Base-by-base conservation (phyloP, 2,888 invertebrate genomes). In the Protophormia terraenovae region DNA sequence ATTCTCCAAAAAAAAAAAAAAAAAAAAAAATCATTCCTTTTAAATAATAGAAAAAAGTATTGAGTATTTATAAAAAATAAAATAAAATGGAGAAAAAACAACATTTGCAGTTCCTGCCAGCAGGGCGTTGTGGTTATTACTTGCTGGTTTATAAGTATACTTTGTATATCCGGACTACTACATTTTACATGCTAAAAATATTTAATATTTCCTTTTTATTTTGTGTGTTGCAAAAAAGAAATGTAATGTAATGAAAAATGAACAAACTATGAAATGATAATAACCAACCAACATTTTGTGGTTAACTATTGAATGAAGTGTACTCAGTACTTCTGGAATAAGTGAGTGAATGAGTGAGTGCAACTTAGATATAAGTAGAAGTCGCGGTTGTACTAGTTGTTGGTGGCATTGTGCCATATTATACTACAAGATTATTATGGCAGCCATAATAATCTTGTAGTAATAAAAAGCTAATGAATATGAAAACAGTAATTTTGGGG, bases 251-350 rank as follows among this genome's bases (percentile, higher is more conserved):
- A 80, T 35, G 35, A 73, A 53, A 55, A 71, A 62, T 38, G 78
- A 53, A 71, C 53, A 50, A 53, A 71, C 71, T 53, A 41, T 73
- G 47, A 72, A 66, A 72, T 83, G 66, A 58, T 77, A 58, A 73
- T 80, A 58, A 66, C 77, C 83, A 72, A 58, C 83, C 83, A 72
- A 58, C 83, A 72, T 83, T 72, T 77, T 77, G 82, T 55, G 78
- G 83, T 83, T 64, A 47, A 77, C 83, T 66, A 83, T 83, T 77
- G 83, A 72, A 66, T 66, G 73, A 73, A 80, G 80, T 53, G 72
- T 38, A 29, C 58, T 55, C 32, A 35, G 62, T 41, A 45, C 38
- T 64, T 29, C 14, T 12, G 3, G 29, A 29, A 55, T 14, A 45
- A 62, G 22, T 27, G 27, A 35, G 29, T 60, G 47, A 50, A 19